These are phyloP conservation scores for Lithobius niger DNA, from an alignment of 1,140 invertebrate species.

Conservation along the genomic window DNA sequence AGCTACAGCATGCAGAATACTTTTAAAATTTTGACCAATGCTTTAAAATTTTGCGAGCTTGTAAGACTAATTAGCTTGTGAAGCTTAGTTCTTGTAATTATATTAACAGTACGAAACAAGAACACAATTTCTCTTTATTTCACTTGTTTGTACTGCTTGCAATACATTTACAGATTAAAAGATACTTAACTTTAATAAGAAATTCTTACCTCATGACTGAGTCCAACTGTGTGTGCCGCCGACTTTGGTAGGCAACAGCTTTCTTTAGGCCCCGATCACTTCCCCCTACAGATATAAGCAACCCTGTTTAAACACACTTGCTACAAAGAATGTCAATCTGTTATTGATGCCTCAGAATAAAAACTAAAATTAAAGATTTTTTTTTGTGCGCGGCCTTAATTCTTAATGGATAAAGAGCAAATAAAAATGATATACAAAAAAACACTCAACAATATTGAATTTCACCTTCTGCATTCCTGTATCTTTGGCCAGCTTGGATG, in stretches of 20 bases:
- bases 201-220: constrained; percentile 2
- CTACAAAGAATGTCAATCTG: background rate
- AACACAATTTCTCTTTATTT: no score
- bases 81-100: no score
- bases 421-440: background rate
- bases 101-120: no score
- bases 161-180: no score
- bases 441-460: background rate
- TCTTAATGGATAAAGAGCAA: background rate
- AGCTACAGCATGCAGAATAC: no score
- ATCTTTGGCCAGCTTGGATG: constrained; percentile 56
- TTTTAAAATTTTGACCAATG: no score
- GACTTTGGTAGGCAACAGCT: background rate
- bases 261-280: constrained; percentile 6
- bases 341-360: background rate
- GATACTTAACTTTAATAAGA: background rate
- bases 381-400: background rate
- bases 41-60: no score
- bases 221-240: background rate
- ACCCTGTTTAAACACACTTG: constrained; percentile 11
- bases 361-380: background rate
- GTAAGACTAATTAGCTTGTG: no score
- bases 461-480: constrained; percentile 11
- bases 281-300: constrained; percentile 4
- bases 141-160: no score